These are phyloP conservation scores for Vidua chalybeata DNA, from an alignment of 2,113 vertebrate species.

Conservation along the genomic window DNA sequence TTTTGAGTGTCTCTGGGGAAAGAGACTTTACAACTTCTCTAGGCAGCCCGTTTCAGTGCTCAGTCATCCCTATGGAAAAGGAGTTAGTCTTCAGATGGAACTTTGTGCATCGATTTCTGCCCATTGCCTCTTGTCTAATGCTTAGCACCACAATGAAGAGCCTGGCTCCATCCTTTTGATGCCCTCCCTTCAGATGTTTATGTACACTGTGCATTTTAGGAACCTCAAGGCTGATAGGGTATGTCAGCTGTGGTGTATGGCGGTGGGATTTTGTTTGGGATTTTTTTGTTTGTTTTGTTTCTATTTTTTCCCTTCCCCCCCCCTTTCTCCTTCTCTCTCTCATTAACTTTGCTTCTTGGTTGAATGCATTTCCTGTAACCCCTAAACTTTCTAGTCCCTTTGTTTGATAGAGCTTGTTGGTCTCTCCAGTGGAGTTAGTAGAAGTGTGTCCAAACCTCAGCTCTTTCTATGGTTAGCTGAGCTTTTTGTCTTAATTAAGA, in stretches of 20 bases:
- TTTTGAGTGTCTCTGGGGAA: background rate
- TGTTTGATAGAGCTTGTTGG: background rate
- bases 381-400: background rate
- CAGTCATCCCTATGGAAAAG: background rate
- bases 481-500: background rate
- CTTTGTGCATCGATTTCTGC: background rate
- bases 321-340: background rate
- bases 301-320: background rate
- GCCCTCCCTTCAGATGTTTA: background rate
- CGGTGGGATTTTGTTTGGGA: rapidly evolving
- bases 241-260: background rate
- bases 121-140: background rate
- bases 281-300: background rate
- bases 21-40: background rate
- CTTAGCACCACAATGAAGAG: rapidly evolving
- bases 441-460: background rate
- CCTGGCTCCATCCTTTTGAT: background rate
- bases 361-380: background rate
- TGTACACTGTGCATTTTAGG: background rate
- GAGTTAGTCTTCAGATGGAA: background rate
- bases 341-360: background rate
- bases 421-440: background rate
- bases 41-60: background rate
- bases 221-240: background rate
- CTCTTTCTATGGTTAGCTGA: background rate